phyloP scores from a whole-genome alignment of 2,797 vertebrate genomes.

The Gobio occitaniae region DNA sequence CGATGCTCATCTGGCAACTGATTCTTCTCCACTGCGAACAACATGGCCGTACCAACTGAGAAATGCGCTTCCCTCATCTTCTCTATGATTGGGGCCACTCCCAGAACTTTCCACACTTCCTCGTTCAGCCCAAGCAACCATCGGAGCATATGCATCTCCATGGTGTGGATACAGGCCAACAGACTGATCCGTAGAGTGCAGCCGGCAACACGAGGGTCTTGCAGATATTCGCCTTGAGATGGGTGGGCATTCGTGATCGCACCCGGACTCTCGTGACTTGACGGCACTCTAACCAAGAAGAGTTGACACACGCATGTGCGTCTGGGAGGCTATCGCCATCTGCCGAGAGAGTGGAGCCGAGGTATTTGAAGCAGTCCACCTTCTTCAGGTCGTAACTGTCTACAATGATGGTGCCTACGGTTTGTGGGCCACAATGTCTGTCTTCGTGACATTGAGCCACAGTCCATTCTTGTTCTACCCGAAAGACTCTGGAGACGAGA shows the following conservation, averaged over 20 bases:
- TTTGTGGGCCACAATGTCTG: background rate
- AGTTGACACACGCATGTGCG: fast-evolving
- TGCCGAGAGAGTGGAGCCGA: too few species aligned
- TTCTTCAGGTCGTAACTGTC: background rate
- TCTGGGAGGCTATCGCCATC: background rate
- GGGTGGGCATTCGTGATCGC: background rate
- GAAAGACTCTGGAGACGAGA: too few species aligned
- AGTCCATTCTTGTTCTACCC: background rate
- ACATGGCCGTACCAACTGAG: background rate
- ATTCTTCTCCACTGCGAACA: too few species aligned
- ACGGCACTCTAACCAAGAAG: background rate
- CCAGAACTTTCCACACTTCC: background rate
- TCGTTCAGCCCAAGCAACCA: background rate
- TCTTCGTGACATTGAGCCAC: background rate
- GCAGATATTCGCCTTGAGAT: background rate
- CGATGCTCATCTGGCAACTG: too few species aligned
- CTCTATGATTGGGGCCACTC: background rate
- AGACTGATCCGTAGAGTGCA: background rate
- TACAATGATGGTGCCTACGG: background rate
- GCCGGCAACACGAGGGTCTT: background rate
- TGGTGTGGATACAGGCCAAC: background rate
- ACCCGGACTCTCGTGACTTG: background rate
- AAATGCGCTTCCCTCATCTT: background rate
- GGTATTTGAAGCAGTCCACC: background rate
- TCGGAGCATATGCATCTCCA: background rate